A percentile compares a stretch with the other conserved stretches of the same genome.
Evolutionary conservation across 2,888 invertebrate genomes (phyloP).

Genomic region (Thalpophila matura): DNA sequence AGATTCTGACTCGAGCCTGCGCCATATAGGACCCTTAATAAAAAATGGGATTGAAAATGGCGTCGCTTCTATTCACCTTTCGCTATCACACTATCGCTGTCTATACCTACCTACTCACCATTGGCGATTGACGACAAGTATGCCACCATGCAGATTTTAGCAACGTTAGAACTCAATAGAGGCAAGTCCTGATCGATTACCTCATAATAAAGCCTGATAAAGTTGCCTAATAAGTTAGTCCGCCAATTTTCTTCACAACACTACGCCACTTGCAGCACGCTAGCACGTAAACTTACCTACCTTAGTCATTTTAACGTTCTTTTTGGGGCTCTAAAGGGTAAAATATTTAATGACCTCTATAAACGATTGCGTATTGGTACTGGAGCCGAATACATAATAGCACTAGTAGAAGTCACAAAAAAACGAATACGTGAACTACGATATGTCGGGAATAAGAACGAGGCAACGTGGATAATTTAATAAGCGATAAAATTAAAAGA

Average conservation of each 20-base stretch:
- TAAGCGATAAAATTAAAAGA: neutral
- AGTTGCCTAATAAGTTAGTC: neutral
- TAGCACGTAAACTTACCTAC: neutral
- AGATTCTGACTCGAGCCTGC: too few species aligned
- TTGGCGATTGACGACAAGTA: too few species aligned
- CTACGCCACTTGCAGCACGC: neutral
- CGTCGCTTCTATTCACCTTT: too few species aligned
- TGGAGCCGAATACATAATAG: slow-evolving; percentile 3
- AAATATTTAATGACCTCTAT: slow-evolving; percentile 10
- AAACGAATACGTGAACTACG: neutral
- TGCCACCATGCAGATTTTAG: too few species aligned
- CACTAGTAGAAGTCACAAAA: neutral
- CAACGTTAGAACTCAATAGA: too few species aligned
- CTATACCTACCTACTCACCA: too few species aligned
- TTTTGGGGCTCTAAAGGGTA: slow-evolving; percentile 28
- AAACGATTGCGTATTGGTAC: neutral
- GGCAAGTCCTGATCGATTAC: too few species aligned
- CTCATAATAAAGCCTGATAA: neutral
- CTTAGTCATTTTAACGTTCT: neutral
- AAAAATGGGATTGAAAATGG: too few species aligned
- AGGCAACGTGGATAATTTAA: neutral
- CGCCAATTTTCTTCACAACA: neutral
- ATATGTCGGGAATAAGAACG: slow-evolving; percentile 5
- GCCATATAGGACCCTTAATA: too few species aligned
- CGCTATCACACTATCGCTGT: too few species aligned